Percentiles rank a stretch among this genome's conserved stretches.
phyloP scores from a whole-genome alignment of 2,888 invertebrate species.

The Erebia aethiops region DNA sequence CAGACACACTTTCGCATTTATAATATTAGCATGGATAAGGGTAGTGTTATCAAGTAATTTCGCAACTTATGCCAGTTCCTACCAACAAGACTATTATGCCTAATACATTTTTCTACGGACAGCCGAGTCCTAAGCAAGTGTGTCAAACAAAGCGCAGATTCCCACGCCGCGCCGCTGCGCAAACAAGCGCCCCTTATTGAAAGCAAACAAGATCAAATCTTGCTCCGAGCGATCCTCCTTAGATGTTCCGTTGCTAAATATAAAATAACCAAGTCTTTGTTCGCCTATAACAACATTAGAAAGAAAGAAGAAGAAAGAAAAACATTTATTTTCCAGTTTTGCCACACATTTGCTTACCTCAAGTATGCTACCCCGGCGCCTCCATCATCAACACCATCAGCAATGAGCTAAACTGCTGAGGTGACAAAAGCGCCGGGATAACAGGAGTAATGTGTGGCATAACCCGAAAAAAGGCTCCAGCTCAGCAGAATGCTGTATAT shows the following conservation, averaged over 20 bases:
- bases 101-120: not conserved
- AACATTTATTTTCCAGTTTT: too few relatives aligned
- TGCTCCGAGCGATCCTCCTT: conserved; percentile 35
- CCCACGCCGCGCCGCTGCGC: conserved; percentile 42
- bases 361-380: too few relatives aligned
- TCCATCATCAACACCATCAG: too few relatives aligned
- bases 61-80: not conserved
- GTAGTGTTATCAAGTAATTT: not conserved
- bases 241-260: conserved; percentile 31
- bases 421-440: too few relatives aligned
- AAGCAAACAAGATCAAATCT: conserved; percentile 73
- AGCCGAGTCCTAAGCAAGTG: not conserved
- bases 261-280: conserved; percentile 27
- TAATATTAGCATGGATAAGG: too few relatives aligned
- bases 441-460: too few relatives aligned
- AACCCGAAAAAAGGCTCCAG: too few relatives aligned
- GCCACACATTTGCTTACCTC: too few relatives aligned
- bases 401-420: too few relatives aligned
- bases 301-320: too few relatives aligned
- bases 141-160: conserved; percentile 40
- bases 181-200: conserved; percentile 70
- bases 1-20: too few relatives aligned
- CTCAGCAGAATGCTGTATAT: too few relatives aligned
- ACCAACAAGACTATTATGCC: not conserved
- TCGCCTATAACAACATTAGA: not conserved